Percentiles rank a stretch among this genome's conserved stretches.
Evolutionary conservation across 2,797 vertebrate genomes (phyloP).

Genomic region (Macropodus opercularis): DNA sequence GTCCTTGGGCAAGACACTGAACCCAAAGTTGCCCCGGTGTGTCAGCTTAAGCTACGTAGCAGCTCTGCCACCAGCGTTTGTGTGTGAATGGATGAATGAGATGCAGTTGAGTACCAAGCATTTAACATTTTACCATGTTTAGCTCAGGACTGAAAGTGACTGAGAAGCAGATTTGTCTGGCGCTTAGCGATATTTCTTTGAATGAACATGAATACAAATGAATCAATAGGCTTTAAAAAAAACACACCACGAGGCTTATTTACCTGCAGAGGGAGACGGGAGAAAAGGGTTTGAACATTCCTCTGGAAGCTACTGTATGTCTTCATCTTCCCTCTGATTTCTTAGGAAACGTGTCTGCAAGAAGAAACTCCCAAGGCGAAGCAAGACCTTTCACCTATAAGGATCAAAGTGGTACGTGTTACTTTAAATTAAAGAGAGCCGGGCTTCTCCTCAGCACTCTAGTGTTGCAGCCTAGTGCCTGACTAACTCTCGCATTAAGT

Average conservation of each 20-base stretch:
- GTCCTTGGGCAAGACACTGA: no score
- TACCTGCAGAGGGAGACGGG: slow-evolving; percentile 1
- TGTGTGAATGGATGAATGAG: no score
- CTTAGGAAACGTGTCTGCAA: slow-evolving; percentile 82
- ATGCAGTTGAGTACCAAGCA: no score
- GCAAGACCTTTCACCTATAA: slow-evolving; percentile 83
- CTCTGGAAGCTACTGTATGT: slow-evolving; percentile 16
- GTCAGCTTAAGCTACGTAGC: no score
- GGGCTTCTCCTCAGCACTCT: neutral
- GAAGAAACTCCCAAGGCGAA: slow-evolving; percentile 75
- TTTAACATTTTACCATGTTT: no score
- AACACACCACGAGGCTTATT: neutral
- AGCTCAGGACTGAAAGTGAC: slow-evolving; percentile 4
- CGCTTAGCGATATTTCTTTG: slow-evolving; percentile 1
- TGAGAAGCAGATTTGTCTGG: neutral
- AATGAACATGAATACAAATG: slow-evolving; percentile 15
- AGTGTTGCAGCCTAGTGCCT: slow-evolving; percentile 30
- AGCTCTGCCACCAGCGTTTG: no score
- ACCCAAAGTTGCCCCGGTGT: no score
- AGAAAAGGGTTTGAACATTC: neutral
- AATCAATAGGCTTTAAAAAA: slow-evolving; percentile 11
- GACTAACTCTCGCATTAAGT: slow-evolving; percentile 35
- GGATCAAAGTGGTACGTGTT: slow-evolving; percentile 82
- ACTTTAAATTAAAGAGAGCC: slow-evolving; percentile 23
- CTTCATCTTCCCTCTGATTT: slow-evolving; percentile 38